Conservation (phyloP, 2,888 invertebrate species). For the Dasysyrphus albostriatus region DNA sequence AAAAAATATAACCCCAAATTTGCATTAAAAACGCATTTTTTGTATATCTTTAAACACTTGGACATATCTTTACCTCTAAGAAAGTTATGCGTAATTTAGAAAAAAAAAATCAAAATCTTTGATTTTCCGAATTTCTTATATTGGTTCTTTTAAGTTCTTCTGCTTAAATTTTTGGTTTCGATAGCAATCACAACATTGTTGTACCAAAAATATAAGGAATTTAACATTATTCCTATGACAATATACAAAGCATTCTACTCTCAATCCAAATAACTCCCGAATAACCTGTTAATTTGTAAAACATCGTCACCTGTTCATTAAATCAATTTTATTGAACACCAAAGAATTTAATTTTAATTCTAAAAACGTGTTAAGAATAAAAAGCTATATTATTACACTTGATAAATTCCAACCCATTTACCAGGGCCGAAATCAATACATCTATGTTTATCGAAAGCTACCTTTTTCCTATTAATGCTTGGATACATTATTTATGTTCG, state of each 20-base stretch:
- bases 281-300: neutral
- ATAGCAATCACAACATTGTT: too few relatives aligned
- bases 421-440: slow-evolving; percentile 3
- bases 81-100: too few relatives aligned
- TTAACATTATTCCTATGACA: neutral
- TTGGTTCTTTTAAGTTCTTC: too few relatives aligned
- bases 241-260: neutral
- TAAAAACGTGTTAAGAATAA: slow-evolving; percentile 28
- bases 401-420: slow-evolving; percentile 20
- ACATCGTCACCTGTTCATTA: slow-evolving; percentile 7
- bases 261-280: neutral
- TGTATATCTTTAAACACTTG: too few relatives aligned
- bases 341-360: slow-evolving; percentile 14
- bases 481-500: neutral
- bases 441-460: neutral
- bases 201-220: neutral
- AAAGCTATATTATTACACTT: neutral
- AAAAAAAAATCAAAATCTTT: too few relatives aligned
- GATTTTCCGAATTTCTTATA: too few relatives aligned
- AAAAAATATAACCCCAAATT: too few relatives aligned
- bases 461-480: neutral
- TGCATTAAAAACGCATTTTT: too few relatives aligned
- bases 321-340: slow-evolving; percentile 3
- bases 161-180: too few relatives aligned
- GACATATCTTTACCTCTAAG: too few relatives aligned